phyloP scores from a whole-genome alignment of 1,140 invertebrate genomes.

The Parasteatoda tepidariorum region DNA sequence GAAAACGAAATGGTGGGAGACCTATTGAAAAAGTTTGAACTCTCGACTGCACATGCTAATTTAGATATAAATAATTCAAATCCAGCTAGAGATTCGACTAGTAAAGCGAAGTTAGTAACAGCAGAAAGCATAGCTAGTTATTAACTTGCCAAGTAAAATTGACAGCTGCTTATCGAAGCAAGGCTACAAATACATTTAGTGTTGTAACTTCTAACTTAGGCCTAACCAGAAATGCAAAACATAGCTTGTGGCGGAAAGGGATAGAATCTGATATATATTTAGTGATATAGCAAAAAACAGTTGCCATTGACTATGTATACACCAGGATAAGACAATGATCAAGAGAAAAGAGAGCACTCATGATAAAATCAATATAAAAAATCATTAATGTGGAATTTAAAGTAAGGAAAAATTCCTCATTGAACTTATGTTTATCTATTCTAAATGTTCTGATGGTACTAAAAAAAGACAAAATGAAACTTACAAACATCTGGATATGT shows the following conservation, averaged over 20 bases:
- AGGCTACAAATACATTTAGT: neutral
- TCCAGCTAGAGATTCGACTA: too few species aligned
- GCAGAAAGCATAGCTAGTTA: neutral
- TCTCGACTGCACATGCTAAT: neutral
- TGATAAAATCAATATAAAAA: neutral
- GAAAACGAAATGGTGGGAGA: neutral
- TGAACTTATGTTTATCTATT: neutral
- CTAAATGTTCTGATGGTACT: neutral
- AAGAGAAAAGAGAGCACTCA: neutral
- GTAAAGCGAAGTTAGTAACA: too few species aligned
- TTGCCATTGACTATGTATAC: neutral
- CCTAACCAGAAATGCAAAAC: neutral
- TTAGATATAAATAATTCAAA: neutral
- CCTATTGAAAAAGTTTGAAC: neutral
- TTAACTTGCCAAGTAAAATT: neutral
- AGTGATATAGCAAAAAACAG: neutral
- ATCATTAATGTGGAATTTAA: neutral
- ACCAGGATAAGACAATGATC: neutral
- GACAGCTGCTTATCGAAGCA: neutral
- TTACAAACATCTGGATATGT: neutral
- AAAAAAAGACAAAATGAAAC: conserved; percentile 3
- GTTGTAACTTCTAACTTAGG: neutral
- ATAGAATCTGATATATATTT: neutral
- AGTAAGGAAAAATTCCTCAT: neutral
- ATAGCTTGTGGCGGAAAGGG: neutral